Evolutionary conservation across 2,797 vertebrate genomes (phyloP).

Genomic region (Sebastes elongatus): DNA sequence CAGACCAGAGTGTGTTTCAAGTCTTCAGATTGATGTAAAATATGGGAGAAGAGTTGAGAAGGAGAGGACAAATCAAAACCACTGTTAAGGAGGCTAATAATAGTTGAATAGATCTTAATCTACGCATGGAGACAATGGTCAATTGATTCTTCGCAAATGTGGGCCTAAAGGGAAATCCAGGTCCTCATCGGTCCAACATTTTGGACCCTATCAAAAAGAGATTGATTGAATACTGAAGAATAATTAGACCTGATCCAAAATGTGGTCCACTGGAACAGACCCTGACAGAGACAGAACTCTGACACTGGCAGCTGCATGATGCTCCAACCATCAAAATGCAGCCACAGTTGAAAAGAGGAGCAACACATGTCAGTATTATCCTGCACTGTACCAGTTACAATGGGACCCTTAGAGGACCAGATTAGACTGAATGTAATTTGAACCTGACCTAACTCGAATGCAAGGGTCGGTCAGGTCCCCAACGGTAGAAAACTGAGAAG

Average conservation of each 20-base stretch:
- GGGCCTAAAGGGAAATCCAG: neutral
- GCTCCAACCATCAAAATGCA: neutral
- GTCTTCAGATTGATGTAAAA: neutral
- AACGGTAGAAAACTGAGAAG: neutral
- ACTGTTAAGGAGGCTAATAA: neutral
- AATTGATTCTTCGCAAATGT: neutral
- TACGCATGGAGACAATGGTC: neutral
- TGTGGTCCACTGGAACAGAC: neutral
- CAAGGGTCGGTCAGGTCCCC: neutral
- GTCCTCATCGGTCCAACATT: neutral
- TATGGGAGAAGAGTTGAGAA: too few relatives aligned
- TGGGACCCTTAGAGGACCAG: neutral
- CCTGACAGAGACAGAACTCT: neutral
- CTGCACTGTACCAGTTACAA: neutral
- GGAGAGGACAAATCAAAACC: neutral
- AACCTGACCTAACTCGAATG: neutral
- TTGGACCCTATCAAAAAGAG: neutral
- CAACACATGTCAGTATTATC: neutral
- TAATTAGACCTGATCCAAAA: neutral
- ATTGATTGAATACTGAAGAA: neutral
- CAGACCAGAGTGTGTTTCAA: neutral
- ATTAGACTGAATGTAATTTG: neutral
- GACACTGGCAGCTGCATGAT: neutral
- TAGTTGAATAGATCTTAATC: neutral
- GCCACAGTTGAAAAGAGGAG: neutral